phyloP scores from a whole-genome alignment of 2,797 vertebrate species.

The Thripadectes ignobilis region DNA sequence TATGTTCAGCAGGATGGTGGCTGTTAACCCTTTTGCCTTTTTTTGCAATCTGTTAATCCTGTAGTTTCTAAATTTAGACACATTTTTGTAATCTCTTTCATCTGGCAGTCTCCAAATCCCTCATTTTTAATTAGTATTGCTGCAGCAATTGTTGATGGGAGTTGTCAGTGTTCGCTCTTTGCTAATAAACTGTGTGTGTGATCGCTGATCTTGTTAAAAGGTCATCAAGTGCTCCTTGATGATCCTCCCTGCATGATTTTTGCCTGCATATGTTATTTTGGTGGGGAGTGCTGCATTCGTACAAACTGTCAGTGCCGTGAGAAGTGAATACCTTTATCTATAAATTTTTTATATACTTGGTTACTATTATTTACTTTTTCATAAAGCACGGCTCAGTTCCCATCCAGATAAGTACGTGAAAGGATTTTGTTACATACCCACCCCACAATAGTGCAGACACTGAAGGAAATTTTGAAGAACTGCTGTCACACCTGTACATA shows the following conservation, averaged over 20 bases:
- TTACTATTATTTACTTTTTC: neutral
- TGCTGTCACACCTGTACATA: neutral
- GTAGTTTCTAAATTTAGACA: neutral
- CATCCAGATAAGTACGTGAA: neutral
- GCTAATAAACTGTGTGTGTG: neutral
- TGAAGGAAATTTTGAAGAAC: neutral
- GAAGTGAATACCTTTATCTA: neutral
- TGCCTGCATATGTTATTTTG: neutral
- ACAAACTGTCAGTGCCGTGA: neutral
- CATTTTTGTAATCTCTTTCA: neutral
- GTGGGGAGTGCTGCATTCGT: neutral
- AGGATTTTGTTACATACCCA: neutral
- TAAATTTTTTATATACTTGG: neutral
- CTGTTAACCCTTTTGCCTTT: neutral
- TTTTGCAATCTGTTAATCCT: neutral
- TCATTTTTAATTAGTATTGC: slow-evolving; percentile 7
- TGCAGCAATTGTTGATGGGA: neutral
- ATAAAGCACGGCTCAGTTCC: neutral
- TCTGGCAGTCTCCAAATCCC: neutral
- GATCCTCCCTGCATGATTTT: neutral
- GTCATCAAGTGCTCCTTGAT: neutral
- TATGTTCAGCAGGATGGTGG: neutral
- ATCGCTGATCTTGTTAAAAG: neutral
- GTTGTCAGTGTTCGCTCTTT: neutral
- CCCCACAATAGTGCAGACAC: neutral